A percentile compares a stretch with the other conserved stretches of the same genome.
Evolutionary conservation across 2,888 invertebrate species (phyloP).

Genomic region (Craniophora ligustri): DNA sequence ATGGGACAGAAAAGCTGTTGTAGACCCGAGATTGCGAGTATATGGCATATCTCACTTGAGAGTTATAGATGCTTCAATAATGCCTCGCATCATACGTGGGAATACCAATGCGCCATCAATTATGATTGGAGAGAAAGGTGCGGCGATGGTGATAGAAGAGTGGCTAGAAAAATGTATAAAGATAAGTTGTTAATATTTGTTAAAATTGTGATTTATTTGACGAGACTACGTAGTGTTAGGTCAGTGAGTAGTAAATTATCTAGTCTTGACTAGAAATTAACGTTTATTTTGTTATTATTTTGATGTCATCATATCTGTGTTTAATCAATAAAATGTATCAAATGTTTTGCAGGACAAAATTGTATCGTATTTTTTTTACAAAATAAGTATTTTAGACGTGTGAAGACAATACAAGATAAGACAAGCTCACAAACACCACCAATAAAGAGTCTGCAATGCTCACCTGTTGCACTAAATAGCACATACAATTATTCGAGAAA

Average conservation of each 20-base stretch:
- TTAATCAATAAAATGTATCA: no score
- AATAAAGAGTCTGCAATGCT: no score
- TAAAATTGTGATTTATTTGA: neutral
- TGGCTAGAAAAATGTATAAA: slow-evolving; percentile 52
- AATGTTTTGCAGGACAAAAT: no score
- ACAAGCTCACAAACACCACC: no score
- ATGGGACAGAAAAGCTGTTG: slow-evolving; percentile 89
- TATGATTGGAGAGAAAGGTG: slow-evolving; percentile 92
- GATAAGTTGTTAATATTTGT: neutral
- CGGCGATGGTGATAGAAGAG: slow-evolving; percentile 65
- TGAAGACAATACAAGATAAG: no score
- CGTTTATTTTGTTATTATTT: no score
- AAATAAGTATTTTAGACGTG: no score
- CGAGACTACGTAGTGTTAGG: neutral
- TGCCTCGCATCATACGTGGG: slow-evolving; percentile 93
- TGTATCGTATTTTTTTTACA: no score
- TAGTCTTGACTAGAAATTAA: no score
- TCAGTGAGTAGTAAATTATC: no score
- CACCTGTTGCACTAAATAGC: neutral
- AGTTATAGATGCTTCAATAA: slow-evolving; percentile 93
- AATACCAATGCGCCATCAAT: slow-evolving; percentile 94
- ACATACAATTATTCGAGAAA: neutral
- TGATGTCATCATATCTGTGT: no score
- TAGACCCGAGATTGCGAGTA: slow-evolving; percentile 90
- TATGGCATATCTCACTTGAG: slow-evolving; percentile 89